Evolutionary conservation across 2,113 vertebrate species (phyloP), one percentile per base, ranked within the genome.

Genomic region (Sylvietta virens): DNA sequence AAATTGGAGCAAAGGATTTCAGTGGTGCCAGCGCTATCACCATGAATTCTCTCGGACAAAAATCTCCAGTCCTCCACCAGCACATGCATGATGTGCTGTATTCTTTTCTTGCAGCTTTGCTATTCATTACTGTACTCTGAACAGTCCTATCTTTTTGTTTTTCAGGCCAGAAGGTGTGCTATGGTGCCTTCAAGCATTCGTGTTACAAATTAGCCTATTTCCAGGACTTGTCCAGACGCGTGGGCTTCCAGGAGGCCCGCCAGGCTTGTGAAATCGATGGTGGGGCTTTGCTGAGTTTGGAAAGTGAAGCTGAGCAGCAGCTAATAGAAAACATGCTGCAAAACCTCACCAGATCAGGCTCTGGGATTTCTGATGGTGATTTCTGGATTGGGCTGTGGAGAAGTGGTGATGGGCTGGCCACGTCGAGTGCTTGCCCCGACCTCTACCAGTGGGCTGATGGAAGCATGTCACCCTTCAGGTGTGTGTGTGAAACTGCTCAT

Each of bases 161-260:
- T 97, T 42, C 96, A 99, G 99, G 99, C 94, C 99, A 99, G 93
- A 99, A 98, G 11, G 98, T 99, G 86, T 99, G 99, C 82, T 97
- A 98, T 27, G 97, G 98, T 5, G 98, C 97, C 39, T 84, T 97
- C 5, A 98, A 98, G 67, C 97, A 51, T 22, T 98, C 98, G 0
- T 99, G 99, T 97, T 99, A 99, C 95, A 99, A 99, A 82, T 98
- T 99, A 24, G 99, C 99, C 8, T 99, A 99, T 92, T 99, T 99
- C 97, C 99, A 98, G 4, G 99, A 99, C 16, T 96, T 99, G 91
- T 98, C 99, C 9, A 99, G 99, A 69, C 98, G 99, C 0, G 98
- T 99, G 35, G 98, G 98, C 40, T 99, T 99, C 89, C 95, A 97
- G 70, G 99, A 99, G 91, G 99, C 99, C 0, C 96, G 94, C 14